Conservation (phyloP, 2,113 vertebrate genomes). For the Choloepus hoffmanni region DNA sequence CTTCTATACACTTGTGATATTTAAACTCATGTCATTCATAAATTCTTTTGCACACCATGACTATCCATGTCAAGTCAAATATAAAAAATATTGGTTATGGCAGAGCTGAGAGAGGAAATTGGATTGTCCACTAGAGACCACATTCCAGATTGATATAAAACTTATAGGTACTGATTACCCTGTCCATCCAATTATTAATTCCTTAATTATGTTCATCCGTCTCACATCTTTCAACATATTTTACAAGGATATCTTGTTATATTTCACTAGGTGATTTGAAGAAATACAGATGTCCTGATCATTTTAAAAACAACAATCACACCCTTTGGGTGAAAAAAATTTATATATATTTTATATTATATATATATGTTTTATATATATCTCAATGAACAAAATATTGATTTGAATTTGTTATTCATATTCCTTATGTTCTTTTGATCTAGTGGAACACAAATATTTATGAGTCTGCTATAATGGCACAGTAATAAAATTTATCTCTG, state of each 20-base stretch:
- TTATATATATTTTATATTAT: not conserved
- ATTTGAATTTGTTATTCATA: slow-evolving; percentile 13
- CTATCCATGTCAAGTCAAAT: not conserved
- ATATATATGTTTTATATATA: not conserved
- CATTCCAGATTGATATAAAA: not conserved
- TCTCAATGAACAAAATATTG: not conserved
- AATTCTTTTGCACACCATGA: not conserved
- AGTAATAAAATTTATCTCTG: not conserved
- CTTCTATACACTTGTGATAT: not conserved
- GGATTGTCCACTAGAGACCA: not conserved
- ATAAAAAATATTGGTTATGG: not conserved
- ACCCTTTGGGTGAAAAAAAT: not conserved
- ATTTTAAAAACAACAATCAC: not conserved
- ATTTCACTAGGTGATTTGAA: not conserved
- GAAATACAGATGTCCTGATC: not conserved
- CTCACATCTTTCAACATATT: not conserved
- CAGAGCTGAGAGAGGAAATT: not conserved
- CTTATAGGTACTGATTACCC: not conserved
- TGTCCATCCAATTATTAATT: not conserved
- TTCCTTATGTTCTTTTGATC: not conserved
- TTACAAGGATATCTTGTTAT: not conserved
- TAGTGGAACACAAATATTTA: not conserved
- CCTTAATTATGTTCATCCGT: not conserved
- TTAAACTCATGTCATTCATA: not conserved
- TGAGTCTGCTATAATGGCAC: not conserved